These are phyloP conservation scores for Scaptomyza pallida DNA, from an alignment of 1,140 invertebrate species.

Conservation along the genomic window DNA sequence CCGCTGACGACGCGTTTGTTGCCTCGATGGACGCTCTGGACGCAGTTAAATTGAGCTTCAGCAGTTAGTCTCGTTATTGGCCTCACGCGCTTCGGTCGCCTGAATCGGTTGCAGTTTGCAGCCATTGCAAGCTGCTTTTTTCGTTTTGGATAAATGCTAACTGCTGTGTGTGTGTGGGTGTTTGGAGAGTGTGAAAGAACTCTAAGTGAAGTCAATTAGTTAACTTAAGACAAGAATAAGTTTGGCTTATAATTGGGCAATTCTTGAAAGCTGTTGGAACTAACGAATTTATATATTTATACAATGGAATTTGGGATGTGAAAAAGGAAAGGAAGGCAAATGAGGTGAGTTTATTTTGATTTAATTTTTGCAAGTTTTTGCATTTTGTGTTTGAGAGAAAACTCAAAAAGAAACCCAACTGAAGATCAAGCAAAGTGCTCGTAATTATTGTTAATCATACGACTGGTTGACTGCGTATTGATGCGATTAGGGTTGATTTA, in stretches of 20 bases:
- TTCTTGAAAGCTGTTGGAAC: background rate
- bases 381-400: background rate
- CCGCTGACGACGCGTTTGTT: constrained; percentile 16
- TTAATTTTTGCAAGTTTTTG: background rate
- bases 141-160: constrained; percentile 56
- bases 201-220: background rate
- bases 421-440: background rate
- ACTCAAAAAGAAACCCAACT: background rate
- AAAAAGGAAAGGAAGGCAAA: background rate
- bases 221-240: background rate
- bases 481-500: constrained; percentile 8
- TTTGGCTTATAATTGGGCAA: background rate
- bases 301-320: background rate
- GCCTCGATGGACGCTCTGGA: constrained; percentile 33
- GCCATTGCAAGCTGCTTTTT: constrained; percentile 17
- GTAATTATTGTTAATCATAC: constrained; percentile 23
- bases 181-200: constrained; percentile 5
- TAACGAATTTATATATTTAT: background rate
- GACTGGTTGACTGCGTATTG: constrained; percentile 11
- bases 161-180: background rate
- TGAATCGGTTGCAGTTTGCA: constrained; percentile 54
- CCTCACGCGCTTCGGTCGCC: constrained; percentile 69
- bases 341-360: constrained; percentile 13
- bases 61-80: constrained; percentile 74
- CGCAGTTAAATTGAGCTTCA: constrained; percentile 51